phyloP scores from a whole-genome alignment of 92 coral and sea anemone genomes.

The Heliopora coerulea region DNA sequence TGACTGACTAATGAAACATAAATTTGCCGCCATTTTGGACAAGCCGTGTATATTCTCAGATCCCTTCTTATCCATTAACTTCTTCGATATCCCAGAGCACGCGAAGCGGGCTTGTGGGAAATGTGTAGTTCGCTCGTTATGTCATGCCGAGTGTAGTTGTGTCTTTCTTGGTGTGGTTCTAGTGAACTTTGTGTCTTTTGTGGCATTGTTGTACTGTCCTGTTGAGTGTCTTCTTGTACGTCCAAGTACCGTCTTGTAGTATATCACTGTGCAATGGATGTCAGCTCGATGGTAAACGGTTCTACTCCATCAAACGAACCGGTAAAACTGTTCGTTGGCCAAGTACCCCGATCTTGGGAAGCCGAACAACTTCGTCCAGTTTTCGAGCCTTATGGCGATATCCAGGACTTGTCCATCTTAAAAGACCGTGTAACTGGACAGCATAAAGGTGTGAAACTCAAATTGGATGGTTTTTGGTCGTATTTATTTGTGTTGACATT shows the following conservation, averaged over 20 bases:
- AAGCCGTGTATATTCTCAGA: no score
- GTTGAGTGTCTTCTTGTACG: slow-evolving; percentile 33
- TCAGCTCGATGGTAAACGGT: slow-evolving; percentile 21
- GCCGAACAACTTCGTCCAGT: slow-evolving; percentile 87
- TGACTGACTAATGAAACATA: no score
- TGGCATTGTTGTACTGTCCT: slow-evolving; percentile 30
- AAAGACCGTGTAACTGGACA: slow-evolving; percentile 87
- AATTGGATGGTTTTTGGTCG: background rate
- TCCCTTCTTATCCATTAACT: background rate
- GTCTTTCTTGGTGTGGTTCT: slow-evolving; percentile 28
- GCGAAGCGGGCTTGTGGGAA: slow-evolving; percentile 9
- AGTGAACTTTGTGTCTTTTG: slow-evolving; percentile 32
- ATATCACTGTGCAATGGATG: slow-evolving; percentile 25
- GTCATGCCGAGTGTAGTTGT: slow-evolving; percentile 29
- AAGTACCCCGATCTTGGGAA: slow-evolving; percentile 98
- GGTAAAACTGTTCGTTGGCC: slow-evolving; percentile 90
- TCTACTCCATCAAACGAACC: slow-evolving; percentile 39
- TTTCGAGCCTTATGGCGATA: slow-evolving; percentile 89
- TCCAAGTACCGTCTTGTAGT: slow-evolving; percentile 10
- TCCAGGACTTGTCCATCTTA: slow-evolving; percentile 84
- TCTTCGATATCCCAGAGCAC: background rate
- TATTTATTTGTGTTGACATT: background rate
- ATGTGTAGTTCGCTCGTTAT: background rate
- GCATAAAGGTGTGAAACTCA: slow-evolving; percentile 75
- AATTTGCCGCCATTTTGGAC: no score